These are phyloP conservation scores for Lepus oiostolus DNA, from an alignment of 2,797 vertebrate species.

Conservation along the genomic window DNA sequence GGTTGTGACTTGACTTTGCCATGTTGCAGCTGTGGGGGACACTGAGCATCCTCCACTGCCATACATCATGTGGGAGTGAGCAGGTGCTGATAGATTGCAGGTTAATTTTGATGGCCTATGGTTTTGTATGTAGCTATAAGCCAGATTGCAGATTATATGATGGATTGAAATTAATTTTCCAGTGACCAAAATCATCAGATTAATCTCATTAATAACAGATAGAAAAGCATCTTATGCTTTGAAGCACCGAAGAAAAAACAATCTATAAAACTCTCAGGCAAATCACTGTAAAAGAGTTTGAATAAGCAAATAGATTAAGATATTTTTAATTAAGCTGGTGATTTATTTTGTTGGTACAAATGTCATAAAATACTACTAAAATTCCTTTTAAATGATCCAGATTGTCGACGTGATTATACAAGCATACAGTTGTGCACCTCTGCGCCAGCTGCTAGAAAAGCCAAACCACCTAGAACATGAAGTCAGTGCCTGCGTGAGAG, in stretches of 20 bases:
- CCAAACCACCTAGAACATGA: neutral
- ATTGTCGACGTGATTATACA: neutral
- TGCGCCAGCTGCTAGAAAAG: neutral
- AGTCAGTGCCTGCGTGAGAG: neutral
- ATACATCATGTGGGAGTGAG: neutral
- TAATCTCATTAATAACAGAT: slow-evolving; percentile 24
- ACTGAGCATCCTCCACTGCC: neutral
- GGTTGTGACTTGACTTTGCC: neutral
- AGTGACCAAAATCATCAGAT: slow-evolving; percentile 47
- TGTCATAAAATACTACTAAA: slow-evolving; percentile 1
- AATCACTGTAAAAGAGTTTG: slow-evolving; percentile 47
- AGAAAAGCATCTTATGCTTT: slow-evolving; percentile 27
- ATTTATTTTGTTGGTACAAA: neutral
- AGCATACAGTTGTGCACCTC: neutral
- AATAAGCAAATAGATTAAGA: slow-evolving; percentile 46
- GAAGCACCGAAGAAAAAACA: neutral
- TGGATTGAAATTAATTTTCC: slow-evolving; percentile 63
- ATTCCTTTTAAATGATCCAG: neutral
- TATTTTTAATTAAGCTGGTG: slow-evolving; percentile 28
- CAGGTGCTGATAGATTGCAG: neutral
- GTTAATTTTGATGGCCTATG: slow-evolving; percentile 44
- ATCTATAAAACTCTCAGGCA: neutral
- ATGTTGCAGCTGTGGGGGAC: neutral
- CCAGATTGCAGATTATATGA: slow-evolving; percentile 8
- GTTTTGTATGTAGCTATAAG: slow-evolving; percentile 53